Conservation (phyloP, 1,140 invertebrate species). For the Arctopsyche grandis region DNA sequence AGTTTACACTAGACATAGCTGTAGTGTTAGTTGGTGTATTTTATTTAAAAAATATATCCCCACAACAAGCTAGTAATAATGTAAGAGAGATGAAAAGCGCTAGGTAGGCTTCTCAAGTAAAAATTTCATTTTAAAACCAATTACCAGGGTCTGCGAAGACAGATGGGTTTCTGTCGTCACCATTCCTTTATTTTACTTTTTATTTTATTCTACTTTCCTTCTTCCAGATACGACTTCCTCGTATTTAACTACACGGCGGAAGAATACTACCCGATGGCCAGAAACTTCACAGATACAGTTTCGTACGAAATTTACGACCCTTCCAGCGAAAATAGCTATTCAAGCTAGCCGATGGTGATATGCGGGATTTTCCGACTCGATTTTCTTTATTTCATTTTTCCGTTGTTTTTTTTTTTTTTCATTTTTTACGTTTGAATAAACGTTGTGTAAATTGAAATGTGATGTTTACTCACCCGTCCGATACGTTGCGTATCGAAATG, state of each 20-base stretch:
- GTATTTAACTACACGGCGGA: slow-evolving; percentile 77
- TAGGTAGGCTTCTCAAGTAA: slow-evolving; percentile 5
- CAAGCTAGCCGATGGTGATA: background rate
- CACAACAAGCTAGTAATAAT: slow-evolving; percentile 7
- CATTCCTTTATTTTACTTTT: slow-evolving; percentile 14
- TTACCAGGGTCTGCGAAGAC: slow-evolving; percentile 26
- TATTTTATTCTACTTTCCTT: slow-evolving; percentile 38
- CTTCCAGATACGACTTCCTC: slow-evolving; percentile 78
- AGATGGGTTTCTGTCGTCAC: slow-evolving; percentile 23
- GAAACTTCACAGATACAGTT: background rate
- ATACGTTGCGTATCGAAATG: slow-evolving; percentile 35
- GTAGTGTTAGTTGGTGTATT: too few species aligned
- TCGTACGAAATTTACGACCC: background rate
- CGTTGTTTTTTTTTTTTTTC: too few species aligned
- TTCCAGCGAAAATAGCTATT: background rate
- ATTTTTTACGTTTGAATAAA: too few species aligned
- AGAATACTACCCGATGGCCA: slow-evolving; percentile 66
- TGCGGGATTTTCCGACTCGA: background rate
- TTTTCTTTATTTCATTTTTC: background rate
- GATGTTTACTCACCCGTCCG: slow-evolving; percentile 34
- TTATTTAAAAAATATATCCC: background rate
- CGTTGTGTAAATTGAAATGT: too few species aligned
- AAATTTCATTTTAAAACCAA: slow-evolving; percentile 33
- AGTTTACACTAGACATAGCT: too few species aligned
- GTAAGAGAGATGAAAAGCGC: background rate